Conservation (phyloP, 2,888 invertebrate genomes). For the Lasiommata megera region DNA sequence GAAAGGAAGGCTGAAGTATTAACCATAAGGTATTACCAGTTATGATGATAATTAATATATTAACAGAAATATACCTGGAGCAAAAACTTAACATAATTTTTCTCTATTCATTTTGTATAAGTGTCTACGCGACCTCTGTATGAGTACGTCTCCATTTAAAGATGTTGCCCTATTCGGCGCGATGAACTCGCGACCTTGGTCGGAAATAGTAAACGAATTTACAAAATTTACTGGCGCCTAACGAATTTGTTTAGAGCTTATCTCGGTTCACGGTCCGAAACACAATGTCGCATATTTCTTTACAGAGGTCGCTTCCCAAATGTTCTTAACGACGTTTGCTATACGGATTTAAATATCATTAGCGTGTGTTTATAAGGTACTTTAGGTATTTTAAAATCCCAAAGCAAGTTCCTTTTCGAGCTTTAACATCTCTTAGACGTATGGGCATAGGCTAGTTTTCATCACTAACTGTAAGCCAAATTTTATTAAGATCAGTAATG, state of each 20-base stretch:
- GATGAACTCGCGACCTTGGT: slow-evolving; percentile 64
- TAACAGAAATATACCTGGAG: no score
- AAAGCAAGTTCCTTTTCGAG: no score
- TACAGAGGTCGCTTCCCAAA: slow-evolving; percentile 6
- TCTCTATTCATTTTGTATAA: neutral
- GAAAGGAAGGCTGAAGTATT: no score
- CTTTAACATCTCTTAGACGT: no score
- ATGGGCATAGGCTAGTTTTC: no score
- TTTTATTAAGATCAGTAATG: no score
- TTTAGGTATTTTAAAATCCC: no score
- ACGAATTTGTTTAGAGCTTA: slow-evolving; percentile 62
- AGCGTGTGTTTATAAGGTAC: no score
- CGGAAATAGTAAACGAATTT: slow-evolving; percentile 63
- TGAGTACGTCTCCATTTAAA: slow-evolving; percentile 23
- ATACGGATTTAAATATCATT: neutral
- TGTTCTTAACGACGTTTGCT: neutral
- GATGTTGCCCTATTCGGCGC: slow-evolving; percentile 50
- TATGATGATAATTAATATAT: no score
- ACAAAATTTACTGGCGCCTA: slow-evolving; percentile 58
- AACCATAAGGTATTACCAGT: no score
- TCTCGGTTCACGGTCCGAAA: slow-evolving; percentile 43
- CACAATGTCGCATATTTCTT: slow-evolving; percentile 48
- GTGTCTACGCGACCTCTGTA: slow-evolving; percentile 1
- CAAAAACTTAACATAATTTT: neutral
- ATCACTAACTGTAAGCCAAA: no score